phyloP scores from a whole-genome alignment of 2,888 invertebrate genomes.

The Macaria liturata region DNA sequence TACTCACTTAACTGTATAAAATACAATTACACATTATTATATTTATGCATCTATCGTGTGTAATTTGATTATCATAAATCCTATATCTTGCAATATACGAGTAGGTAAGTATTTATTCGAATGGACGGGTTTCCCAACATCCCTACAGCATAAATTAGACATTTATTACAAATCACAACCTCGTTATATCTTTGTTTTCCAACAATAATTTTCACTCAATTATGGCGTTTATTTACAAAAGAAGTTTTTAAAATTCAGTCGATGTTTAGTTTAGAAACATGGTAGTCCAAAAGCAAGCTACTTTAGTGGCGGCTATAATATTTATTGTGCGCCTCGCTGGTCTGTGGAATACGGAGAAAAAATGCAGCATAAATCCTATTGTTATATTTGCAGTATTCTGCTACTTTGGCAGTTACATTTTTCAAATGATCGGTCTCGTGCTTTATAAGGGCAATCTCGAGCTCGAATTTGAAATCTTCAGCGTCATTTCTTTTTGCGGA shows the following conservation, averaged over 20 bases:
- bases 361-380: constrained; percentile 38
- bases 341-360: constrained; percentile 34
- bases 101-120: background rate
- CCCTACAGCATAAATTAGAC: constrained; percentile 8
- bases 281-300: constrained; percentile 1
- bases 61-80: too few species aligned
- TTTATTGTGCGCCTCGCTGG: constrained; percentile 43
- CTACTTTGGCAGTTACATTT: constrained; percentile 43
- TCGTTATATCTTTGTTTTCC: constrained; percentile 18
- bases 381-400: constrained; percentile 44
- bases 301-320: constrained; percentile 7
- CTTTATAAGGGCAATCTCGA: constrained; percentile 47
- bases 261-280: constrained; percentile 1
- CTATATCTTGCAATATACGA: too few species aligned
- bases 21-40: too few species aligned
- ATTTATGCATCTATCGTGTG: too few species aligned
- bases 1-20: too few species aligned
- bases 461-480: constrained; percentile 60
- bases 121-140: background rate
- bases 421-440: constrained; percentile 50
- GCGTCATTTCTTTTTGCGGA: constrained; percentile 57
- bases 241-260: too few species aligned
- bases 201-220: constrained; percentile 16
- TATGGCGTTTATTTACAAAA: background rate
- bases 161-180: background rate